A percentile compares a stretch with the other conserved stretches of the same genome.
phyloP scores from a whole-genome alignment of 2,888 invertebrate species.

The Tricholauxania praeusta region DNA sequence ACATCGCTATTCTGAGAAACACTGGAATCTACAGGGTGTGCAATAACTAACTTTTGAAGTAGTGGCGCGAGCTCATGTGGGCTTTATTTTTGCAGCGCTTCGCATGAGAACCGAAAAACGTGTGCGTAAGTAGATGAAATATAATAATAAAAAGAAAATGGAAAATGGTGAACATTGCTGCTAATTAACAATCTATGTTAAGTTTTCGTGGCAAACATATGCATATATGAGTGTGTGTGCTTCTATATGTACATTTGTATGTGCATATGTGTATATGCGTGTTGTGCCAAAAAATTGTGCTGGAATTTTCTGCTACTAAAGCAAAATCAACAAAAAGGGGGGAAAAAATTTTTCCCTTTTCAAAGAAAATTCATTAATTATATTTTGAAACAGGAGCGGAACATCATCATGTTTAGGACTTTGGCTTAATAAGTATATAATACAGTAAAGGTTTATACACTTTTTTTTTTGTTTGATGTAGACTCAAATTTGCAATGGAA shows the following conservation, averaged over 20 bases:
- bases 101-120: background rate
- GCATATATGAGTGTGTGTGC: background rate
- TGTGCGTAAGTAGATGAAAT: background rate
- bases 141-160: constrained; percentile 45
- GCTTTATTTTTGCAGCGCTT: background rate
- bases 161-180: constrained; percentile 57
- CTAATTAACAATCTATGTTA: constrained; percentile 65
- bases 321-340: background rate
- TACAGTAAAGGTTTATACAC: too few relatives aligned
- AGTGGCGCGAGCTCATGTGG: background rate
- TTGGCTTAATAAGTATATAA: too few relatives aligned
- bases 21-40: background rate
- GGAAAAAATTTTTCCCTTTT: too few relatives aligned
- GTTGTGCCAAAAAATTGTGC: background rate
- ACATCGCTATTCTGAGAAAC: too few relatives aligned
- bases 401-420: too few relatives aligned
- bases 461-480: too few relatives aligned
- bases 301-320: constrained; percentile 3
- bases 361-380: too few relatives aligned
- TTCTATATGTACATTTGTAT: constrained; percentile 20
- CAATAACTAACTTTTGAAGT: background rate
- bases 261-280: constrained; percentile 40
- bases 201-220: constrained; percentile 44
- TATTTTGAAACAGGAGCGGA: too few relatives aligned
- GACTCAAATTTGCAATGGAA: too few relatives aligned